Conservation (phyloP, 2,113 vertebrate genomes). For the Silurus glanis region DNA sequence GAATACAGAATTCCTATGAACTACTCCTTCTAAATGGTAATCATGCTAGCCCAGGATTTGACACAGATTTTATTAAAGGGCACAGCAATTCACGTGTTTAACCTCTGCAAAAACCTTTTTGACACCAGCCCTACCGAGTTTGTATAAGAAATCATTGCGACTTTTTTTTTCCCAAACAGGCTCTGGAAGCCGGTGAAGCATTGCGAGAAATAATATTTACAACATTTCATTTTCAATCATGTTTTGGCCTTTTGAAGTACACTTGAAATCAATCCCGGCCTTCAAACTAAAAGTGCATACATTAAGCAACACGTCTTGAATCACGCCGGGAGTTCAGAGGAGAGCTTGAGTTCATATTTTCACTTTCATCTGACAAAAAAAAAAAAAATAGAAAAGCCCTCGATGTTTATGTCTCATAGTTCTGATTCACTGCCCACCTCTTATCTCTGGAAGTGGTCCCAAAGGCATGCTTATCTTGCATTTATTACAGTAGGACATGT, state of each 20-base stretch:
- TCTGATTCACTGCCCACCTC: slow-evolving; percentile 56
- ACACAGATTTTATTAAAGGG: slow-evolving; percentile 63
- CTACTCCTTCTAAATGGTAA: slow-evolving; percentile 37
- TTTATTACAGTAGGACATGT: slow-evolving; percentile 43
- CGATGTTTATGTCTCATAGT: slow-evolving; percentile 47
- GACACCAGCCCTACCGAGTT: slow-evolving; percentile 60
- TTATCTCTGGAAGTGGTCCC: slow-evolving; percentile 31
- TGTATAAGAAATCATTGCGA: slow-evolving; percentile 24
- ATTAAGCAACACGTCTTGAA: slow-evolving; percentile 63
- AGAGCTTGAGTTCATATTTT: slow-evolving; percentile 24
- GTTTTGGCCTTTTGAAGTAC: slow-evolving; percentile 66
- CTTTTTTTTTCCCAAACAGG: not conserved
- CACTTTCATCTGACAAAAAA: slow-evolving; percentile 57
- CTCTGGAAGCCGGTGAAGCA: slow-evolving; percentile 24
- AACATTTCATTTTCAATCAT: slow-evolving; percentile 66
- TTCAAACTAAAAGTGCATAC: slow-evolving; percentile 68
- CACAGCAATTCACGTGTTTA: slow-evolving; percentile 59
- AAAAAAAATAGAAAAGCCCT: slow-evolving; percentile 48
- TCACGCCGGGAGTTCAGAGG: slow-evolving; percentile 60
- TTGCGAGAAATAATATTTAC: slow-evolving; percentile 52
- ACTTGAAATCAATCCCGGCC: slow-evolving; percentile 71
- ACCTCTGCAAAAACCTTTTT: slow-evolving; percentile 57
- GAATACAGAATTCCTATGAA: not conserved
- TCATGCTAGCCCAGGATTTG: slow-evolving; percentile 19
- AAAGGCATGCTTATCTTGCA: not conserved